Evolutionary conservation across 2,113 vertebrate genomes (phyloP), one percentile per base, ranked within the genome.

Genomic region (Zosterops pallidus): DNA sequence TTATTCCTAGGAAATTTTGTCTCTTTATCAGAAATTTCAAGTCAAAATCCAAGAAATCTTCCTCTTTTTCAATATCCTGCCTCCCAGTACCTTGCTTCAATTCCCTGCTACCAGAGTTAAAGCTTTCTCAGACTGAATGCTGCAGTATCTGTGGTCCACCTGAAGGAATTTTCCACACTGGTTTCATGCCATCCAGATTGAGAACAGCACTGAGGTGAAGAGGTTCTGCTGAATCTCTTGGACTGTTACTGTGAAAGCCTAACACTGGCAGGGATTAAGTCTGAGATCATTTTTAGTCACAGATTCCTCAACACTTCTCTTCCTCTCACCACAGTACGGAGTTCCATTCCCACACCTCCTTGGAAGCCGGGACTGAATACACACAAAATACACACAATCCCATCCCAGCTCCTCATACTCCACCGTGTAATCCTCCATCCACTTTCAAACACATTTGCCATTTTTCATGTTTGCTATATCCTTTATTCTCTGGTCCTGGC

Each of bases 151-250:
- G 1, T 0, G 6, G 25, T 42, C 60, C n/a, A 75, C 19, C 18
- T 3, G 2, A 37, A 53, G 68, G 6, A 46, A 10, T 47, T 33
- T 68, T 42, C 46, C 35, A 9, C 2, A 5, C 11, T 69, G 59
- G 50, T 77, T 15, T 59, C 31, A 29, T 11, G 50, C 31, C 41
- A 31, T 16, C 23, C 49, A 37, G 44, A 37, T 0, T 31, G 57
- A 35, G 35, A 84, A 71, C 1, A 2, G 41, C 14, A 60, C 6
- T 0, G 0, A 35, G 31, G 23, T 19, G 23, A 67, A 67, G 56
- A 70, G 23, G 46, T 46, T 77, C 89, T 90, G 64, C 64, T 55
- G 18, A 72, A 49, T 26, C 65, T 28, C 80, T 53, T 8, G 26
- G 50, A 33, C 55, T 42, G 14, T 35, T 64, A 41, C 22, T 77